Evolutionary conservation across 2,797 vertebrate genomes (phyloP).

Genomic region (Halcyon smyrnensis): DNA sequence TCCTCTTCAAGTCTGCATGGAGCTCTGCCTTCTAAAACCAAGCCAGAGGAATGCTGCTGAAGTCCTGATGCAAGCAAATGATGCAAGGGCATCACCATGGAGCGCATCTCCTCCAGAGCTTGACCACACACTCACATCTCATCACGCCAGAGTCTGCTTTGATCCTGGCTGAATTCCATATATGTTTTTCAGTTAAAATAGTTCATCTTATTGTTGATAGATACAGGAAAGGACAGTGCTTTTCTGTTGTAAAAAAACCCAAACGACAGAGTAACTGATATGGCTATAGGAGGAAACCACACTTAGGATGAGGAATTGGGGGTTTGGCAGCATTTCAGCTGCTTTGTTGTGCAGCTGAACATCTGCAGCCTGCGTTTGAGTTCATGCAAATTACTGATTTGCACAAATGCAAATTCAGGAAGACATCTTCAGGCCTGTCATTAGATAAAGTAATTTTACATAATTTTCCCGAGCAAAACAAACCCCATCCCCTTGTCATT

Average conservation of each 20-base stretch:
- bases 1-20: neutral
- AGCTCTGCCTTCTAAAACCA: neutral
- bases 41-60: neutral
- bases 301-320: neutral
- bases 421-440: neutral
- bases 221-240: neutral
- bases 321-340: neutral
- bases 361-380: neutral
- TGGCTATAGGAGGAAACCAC: neutral
- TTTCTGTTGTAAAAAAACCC: neutral
- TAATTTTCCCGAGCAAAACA: neutral
- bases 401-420: neutral
- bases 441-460: neutral
- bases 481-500: neutral
- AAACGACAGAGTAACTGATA: neutral
- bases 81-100: neutral
- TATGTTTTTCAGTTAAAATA: neutral
- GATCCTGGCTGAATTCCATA: neutral
- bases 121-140: neutral
- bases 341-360: neutral
- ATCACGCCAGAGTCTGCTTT: neutral
- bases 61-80: neutral
- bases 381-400: neutral
- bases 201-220: neutral
- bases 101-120: neutral